Conservation (phyloP, 2,888 invertebrate species). For the Hyppa rectilinea region DNA sequence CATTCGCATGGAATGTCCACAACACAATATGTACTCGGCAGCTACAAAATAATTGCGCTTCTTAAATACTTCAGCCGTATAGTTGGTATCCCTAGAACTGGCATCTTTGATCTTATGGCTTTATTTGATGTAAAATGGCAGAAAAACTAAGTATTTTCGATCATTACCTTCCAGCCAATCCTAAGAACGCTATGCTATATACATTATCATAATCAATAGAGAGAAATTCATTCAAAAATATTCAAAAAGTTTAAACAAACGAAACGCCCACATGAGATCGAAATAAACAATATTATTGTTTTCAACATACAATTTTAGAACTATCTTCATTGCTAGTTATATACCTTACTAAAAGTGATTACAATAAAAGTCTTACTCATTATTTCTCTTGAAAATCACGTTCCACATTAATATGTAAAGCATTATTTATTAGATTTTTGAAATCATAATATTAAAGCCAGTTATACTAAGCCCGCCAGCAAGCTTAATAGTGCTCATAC, state of each 20-base stretch:
- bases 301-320: neutral
- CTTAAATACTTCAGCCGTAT: slow-evolving; percentile 21
- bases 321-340: neutral
- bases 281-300: slow-evolving; percentile 23
- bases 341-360: neutral
- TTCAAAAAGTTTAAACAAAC: slow-evolving; percentile 42
- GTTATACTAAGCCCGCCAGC: slow-evolving; percentile 63
- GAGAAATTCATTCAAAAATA: slow-evolving; percentile 49
- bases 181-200: slow-evolving; percentile 3
- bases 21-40: slow-evolving; percentile 31
- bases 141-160: neutral
- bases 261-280: slow-evolving; percentile 56
- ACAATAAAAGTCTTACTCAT: neutral
- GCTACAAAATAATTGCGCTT: slow-evolving; percentile 31
- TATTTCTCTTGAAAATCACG: slow-evolving; percentile 11
- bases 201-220: slow-evolving; percentile 47
- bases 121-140: slow-evolving; percentile 31
- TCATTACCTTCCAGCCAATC: neutral
- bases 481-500: slow-evolving; percentile 58
- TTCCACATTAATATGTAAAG: slow-evolving; percentile 29
- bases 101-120: slow-evolving; percentile 21
- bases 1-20: slow-evolving; percentile 64
- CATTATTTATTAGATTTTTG: slow-evolving; percentile 53
- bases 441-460: slow-evolving; percentile 50
- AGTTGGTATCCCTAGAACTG: slow-evolving; percentile 20